These are phyloP conservation scores for Atopsyche davidsoni DNA, from an alignment of 1,140 invertebrate genomes.

Conservation along the genomic window DNA sequence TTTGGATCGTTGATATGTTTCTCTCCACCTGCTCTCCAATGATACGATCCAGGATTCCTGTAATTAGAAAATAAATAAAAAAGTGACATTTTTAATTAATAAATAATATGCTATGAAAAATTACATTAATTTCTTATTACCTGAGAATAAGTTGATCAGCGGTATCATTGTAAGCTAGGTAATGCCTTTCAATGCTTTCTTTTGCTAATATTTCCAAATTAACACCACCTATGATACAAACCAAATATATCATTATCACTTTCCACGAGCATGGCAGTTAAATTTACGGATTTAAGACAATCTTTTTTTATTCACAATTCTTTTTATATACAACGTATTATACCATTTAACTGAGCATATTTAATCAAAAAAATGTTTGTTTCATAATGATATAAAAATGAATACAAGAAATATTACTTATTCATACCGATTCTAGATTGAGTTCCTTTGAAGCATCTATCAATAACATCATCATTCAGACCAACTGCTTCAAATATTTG, in stretches of 20 bases:
- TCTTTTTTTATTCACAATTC: too few species aligned
- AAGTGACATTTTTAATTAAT: neutral
- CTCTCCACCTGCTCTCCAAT: constrained; percentile 95
- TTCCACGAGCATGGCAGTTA: too few species aligned
- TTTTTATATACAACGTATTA: neutral
- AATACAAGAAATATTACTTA: neutral
- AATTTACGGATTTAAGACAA: too few species aligned
- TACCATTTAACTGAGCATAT: neutral
- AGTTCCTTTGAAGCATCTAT: constrained; percentile 93
- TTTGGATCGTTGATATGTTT: constrained; percentile 96
- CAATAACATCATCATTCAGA: constrained; percentile 83
- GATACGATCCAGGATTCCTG: constrained; percentile 89
- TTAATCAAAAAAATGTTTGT: neutral
- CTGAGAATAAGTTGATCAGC: constrained; percentile 74
- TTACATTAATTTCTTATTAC: constrained; percentile 28
- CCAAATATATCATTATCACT: constrained; percentile 7
- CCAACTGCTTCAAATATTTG: constrained; percentile 99
- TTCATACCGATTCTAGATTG: constrained; percentile 73
- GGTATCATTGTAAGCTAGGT: constrained; percentile 67
- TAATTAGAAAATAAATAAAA: constrained; percentile 6
- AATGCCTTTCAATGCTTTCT: constrained; percentile 82
- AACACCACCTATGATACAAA: constrained; percentile 64
- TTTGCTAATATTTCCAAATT: constrained; percentile 83
- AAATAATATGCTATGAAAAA: constrained; percentile 2
- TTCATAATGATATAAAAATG: neutral